phyloP scores from a whole-genome alignment of 2,797 vertebrate species.

The Limnodromus scolopaceus region DNA sequence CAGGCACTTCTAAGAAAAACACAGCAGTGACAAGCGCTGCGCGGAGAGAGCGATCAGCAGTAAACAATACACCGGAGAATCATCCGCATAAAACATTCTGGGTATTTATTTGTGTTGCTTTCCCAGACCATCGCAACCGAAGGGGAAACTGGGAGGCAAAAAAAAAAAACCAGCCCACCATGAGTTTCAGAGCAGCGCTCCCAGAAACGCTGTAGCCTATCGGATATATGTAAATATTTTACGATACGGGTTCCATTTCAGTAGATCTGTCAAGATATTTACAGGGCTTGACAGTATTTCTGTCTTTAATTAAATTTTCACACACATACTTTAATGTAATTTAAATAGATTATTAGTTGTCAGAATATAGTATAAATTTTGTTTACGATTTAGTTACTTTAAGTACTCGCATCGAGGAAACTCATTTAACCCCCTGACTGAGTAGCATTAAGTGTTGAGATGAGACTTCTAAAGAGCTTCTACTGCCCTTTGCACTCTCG shows the following conservation, averaged over 20 bases:
- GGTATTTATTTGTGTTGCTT: conserved; percentile 10
- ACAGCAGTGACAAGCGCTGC: neutral
- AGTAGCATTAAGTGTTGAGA: conserved; percentile 72
- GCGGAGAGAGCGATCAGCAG: neutral
- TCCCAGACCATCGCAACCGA: neutral
- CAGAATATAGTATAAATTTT: conserved; percentile 83
- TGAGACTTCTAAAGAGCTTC: conserved; percentile 76
- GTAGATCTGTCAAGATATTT: conserved; percentile 79
- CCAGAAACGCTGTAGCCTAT: conserved; percentile 47
- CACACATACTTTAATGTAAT: conserved; percentile 80
- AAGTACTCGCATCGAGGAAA: conserved; percentile 79
- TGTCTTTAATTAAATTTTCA: conserved; percentile 83
- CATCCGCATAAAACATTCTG: neutral
- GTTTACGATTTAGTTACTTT: conserved; percentile 84
- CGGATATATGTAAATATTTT: conserved; percentile 77
- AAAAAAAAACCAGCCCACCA: neutral
- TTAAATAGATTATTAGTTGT: conserved; percentile 86
- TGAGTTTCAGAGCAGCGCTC: conserved; percentile 41
- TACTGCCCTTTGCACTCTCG: conserved; percentile 66
- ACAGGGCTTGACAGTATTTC: conserved; percentile 77
- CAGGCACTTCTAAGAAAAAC: conserved; percentile 7
- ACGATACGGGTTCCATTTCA: conserved; percentile 70
- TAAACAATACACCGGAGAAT: conserved; percentile 36
- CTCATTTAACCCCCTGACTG: conserved; percentile 80
- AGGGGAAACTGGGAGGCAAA: neutral